Evolutionary conservation across 1,140 invertebrate species (phyloP).

Genomic region (Anastrepha obliqua): DNA sequence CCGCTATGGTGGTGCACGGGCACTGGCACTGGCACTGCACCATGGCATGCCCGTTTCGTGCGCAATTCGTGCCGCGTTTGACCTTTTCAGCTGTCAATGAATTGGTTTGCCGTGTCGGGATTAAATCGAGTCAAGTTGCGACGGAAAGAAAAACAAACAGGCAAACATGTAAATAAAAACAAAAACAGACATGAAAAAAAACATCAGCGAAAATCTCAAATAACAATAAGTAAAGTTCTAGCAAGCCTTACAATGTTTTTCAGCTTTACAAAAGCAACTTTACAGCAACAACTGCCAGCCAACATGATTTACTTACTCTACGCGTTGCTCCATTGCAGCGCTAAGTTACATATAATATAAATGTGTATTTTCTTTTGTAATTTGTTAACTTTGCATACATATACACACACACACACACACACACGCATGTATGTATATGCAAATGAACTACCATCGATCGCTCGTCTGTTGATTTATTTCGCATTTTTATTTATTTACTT

Average conservation of each 20-base stretch:
- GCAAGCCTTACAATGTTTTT: neutral
- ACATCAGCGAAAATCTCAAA: neutral
- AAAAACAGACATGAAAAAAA: neutral
- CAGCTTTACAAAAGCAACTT: neutral
- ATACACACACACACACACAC: neutral
- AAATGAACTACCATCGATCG: neutral
- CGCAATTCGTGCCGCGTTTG: constrained; percentile 42
- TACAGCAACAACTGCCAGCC: neutral
- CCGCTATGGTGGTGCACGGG: neutral
- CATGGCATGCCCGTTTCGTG: constrained; percentile 44
- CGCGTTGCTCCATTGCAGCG: neutral
- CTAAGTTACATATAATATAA: neutral
- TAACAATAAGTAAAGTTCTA: constrained; percentile 18
- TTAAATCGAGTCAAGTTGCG: constrained; percentile 50
- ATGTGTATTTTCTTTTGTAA: neutral
- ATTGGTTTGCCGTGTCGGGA: constrained; percentile 51
- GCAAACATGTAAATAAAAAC: neutral
- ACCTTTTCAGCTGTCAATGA: constrained; percentile 53
- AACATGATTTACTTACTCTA: constrained; percentile 35
- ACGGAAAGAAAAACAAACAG: neutral
- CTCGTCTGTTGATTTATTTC: constrained; percentile 46
- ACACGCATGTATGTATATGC: neutral
- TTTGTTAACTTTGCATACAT: neutral
- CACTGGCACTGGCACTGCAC: neutral
- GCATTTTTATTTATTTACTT: constrained; percentile 34